Conservation (phyloP, 1,140 invertebrate species). For the Aphis craccivora region DNA sequence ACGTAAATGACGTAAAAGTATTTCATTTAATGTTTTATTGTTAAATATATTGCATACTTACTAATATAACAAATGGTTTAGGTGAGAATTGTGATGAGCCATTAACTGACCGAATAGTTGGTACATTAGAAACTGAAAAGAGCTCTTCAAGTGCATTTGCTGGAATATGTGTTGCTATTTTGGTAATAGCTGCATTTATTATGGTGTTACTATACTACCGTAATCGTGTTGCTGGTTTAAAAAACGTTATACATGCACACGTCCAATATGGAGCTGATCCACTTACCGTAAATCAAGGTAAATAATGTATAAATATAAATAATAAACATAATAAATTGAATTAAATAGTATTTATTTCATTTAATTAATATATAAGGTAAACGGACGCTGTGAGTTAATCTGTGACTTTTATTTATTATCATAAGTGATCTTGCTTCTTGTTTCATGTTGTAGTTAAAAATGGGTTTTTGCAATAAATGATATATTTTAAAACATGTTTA, state of each 20-base stretch:
- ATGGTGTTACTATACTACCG: constrained; percentile 79
- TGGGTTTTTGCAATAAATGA: background rate
- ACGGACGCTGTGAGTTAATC: too few species aligned
- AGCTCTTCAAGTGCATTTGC: constrained; percentile 65
- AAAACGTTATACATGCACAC: constrained; percentile 80
- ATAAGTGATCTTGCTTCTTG: too few species aligned
- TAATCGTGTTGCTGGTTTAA: constrained; percentile 78
- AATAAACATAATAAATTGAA: background rate
- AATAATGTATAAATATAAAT: constrained; percentile 6
- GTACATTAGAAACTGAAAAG: constrained; percentile 63
- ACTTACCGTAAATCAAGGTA: constrained; percentile 67
- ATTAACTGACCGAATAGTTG: constrained; percentile 63
- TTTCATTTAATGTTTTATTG: background rate
- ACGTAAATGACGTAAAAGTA: background rate
- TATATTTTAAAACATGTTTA: background rate
- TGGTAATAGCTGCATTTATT: constrained; percentile 72
- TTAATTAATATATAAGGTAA: too few species aligned
- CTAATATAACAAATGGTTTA: constrained; percentile 59
- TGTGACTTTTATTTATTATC: too few species aligned
- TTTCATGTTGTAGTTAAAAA: background rate
- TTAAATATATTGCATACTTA: background rate
- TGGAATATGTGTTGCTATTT: constrained; percentile 73
- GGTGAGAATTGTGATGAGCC: constrained; percentile 68
- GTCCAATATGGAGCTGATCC: constrained; percentile 90
- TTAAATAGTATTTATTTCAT: background rate